phyloP scores from a whole-genome alignment of 2,113 vertebrate species.

The Sylvietta virens region DNA sequence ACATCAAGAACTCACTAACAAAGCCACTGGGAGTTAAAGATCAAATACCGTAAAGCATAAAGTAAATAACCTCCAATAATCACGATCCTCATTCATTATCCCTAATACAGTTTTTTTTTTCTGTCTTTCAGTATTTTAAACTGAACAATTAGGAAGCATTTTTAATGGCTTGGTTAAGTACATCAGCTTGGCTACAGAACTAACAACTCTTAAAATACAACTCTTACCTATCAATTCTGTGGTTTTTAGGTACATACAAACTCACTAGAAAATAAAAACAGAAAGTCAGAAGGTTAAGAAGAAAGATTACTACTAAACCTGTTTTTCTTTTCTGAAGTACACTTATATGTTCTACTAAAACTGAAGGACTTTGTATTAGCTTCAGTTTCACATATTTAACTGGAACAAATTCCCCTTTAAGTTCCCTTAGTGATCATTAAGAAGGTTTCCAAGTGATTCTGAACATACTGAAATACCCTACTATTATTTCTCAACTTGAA shows the following conservation, averaged over 20 bases:
- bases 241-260: neutral
- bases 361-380: neutral
- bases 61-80: neutral
- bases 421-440: neutral
- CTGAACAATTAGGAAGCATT: neutral
- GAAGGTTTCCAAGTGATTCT: neutral
- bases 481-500: neutral
- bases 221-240: neutral
- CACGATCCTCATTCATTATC: neutral
- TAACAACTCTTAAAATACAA: neutral
- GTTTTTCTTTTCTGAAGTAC: neutral
- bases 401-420: neutral
- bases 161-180: neutral
- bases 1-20: neutral
- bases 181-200: neutral
- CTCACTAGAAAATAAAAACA: neutral
- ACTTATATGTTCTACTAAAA: neutral
- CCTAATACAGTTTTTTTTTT: neutral
- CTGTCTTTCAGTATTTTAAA: neutral
- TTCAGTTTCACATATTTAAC: neutral
- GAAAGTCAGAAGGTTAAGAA: neutral
- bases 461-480: neutral
- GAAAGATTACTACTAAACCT: neutral
- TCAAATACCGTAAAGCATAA: neutral
- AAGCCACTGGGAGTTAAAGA: neutral